Evolutionary conservation across 2,797 vertebrate species (phyloP).

Genomic region (Hippoglossus hippoglossus): DNA sequence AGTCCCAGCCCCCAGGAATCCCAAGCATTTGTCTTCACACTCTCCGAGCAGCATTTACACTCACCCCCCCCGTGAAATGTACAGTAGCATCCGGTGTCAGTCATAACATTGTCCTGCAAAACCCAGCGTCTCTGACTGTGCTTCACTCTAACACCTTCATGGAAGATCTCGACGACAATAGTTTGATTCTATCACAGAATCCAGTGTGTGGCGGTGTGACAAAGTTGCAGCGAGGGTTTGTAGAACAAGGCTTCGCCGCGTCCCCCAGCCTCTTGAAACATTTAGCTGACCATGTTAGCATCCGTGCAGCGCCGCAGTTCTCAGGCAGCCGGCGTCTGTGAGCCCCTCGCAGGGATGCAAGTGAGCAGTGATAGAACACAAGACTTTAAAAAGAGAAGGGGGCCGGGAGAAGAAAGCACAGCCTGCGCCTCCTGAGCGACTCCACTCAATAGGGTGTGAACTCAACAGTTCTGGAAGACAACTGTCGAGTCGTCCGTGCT

Average conservation of each 20-base stretch:
- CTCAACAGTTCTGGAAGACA: slow-evolving; percentile 66
- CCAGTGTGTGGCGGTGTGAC: background rate
- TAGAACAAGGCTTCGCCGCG: background rate
- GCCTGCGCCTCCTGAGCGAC: slow-evolving; percentile 42
- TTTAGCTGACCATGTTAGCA: slow-evolving; percentile 60
- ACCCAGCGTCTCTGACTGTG: background rate
- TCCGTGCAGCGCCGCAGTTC: slow-evolving; percentile 12
- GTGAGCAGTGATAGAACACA: slow-evolving; percentile 51
- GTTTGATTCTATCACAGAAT: slow-evolving; percentile 27
- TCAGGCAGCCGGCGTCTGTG: slow-evolving; percentile 5
- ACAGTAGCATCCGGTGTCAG: slow-evolving; percentile 15
- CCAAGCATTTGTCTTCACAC: slow-evolving; percentile 44
- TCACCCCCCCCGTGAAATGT: background rate
- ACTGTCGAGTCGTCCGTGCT: slow-evolving; percentile 51
- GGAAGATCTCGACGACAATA: slow-evolving; percentile 29
- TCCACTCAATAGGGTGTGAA: slow-evolving; percentile 58
- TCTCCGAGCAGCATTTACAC: slow-evolving; percentile 21
- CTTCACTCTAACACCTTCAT: slow-evolving; percentile 1
- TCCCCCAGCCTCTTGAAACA: slow-evolving; percentile 61
- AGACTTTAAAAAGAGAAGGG: slow-evolving; percentile 12
- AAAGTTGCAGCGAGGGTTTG: slow-evolving; percentile 17
- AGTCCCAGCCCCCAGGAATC: slow-evolving; percentile 37
- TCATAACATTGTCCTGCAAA: background rate
- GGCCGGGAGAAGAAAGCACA: slow-evolving; percentile 44
- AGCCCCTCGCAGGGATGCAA: slow-evolving; percentile 31